Evolutionary conservation across 2,888 invertebrate species (phyloP).

Genomic region (Branchinecta sandiegonensis): DNA sequence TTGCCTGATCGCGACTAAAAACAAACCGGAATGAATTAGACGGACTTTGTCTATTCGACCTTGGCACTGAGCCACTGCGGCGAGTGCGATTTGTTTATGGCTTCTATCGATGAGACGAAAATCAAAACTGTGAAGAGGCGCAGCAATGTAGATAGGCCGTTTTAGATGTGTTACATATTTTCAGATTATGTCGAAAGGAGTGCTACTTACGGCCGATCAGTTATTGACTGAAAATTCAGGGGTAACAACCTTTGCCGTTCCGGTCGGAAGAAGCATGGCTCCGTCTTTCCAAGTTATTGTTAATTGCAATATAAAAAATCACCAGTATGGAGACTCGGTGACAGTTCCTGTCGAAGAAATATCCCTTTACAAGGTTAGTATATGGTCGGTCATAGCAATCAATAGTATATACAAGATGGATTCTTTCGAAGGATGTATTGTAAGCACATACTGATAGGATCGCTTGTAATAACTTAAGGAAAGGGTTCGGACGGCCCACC

Average conservation of each 20-base stretch:
- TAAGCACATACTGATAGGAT: neutral
- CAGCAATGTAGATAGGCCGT: too few relatives aligned
- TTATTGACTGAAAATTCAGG: constrained; percentile 28
- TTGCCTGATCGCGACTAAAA: too few relatives aligned
- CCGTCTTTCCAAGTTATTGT: constrained; percentile 41
- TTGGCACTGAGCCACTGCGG: too few relatives aligned
- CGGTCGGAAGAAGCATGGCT: constrained; percentile 42
- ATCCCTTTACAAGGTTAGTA: constrained; percentile 35
- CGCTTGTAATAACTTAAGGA: too few relatives aligned
- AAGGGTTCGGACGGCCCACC: too few relatives aligned
- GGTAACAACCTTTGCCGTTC: constrained; percentile 38
- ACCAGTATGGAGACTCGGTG: constrained; percentile 36
- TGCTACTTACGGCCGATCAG: constrained; percentile 36
- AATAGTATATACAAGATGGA: constrained; percentile 24
- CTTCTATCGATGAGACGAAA: too few relatives aligned
- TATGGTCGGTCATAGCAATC: neutral
- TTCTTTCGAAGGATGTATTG: constrained; percentile 20
- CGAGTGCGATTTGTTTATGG: too few relatives aligned
- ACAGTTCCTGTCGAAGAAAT: constrained; percentile 42
- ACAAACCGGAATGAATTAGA: too few relatives aligned
- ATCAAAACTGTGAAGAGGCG: too few relatives aligned
- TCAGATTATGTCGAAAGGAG: constrained; percentile 40
- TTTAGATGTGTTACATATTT: constrained; percentile 15
- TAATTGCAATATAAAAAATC: neutral
- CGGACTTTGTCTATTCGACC: too few relatives aligned